Evolutionary conservation across 2,888 invertebrate species (phyloP), one percentile per base, ranked within the genome.

Genomic region (Julus scanicus): DNA sequence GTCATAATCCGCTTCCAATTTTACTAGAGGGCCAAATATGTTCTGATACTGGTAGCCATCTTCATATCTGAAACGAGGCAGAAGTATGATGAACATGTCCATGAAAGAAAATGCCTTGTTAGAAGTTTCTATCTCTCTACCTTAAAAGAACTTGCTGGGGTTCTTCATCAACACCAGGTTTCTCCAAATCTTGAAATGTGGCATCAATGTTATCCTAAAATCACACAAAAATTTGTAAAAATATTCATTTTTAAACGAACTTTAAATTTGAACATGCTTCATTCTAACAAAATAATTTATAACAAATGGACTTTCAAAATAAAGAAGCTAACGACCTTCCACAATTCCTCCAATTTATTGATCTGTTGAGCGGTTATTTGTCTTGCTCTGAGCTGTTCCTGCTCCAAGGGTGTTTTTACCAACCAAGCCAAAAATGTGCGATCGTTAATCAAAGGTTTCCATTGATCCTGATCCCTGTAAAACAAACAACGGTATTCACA

Each of bases 41-140:
- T 98, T 98, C 92, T 98, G 98, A 92, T 99, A 99, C 92, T 99
- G 99, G 92, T 98, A 99, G 13, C 99, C 99, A 93, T 99, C 99
- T 92, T 99, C 99, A 92, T 99, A 99, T 90, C 98, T 94, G 88
- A 94, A 90, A 88, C 92, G 90, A 57, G 40, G 8, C 49, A 3
- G 0, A 29, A 88, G n/a, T 29, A 40, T 88, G 15, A 84, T n/a
- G 13, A 11, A 40, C 9, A 11, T 20, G 49, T 17, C 6, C 39
- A 86, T 40, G 40, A 13, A 86, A 71, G 20, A 48, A 48, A 17
- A 40, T 37, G 20, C 13, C 48, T 49, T 13, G 11, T 17, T 44
- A n/a, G 3, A 57, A 87, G 37, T 53, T 80, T n/a, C 40, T 29
- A 29, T 71, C 39, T 84, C 37, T 6, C 5, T 84, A 93, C 92